Percentiles rank a stretch among this genome's conserved stretches.
Evolutionary conservation across 2,113 vertebrate genomes (phyloP).

Genomic region (Diadophis punctatus): DNA sequence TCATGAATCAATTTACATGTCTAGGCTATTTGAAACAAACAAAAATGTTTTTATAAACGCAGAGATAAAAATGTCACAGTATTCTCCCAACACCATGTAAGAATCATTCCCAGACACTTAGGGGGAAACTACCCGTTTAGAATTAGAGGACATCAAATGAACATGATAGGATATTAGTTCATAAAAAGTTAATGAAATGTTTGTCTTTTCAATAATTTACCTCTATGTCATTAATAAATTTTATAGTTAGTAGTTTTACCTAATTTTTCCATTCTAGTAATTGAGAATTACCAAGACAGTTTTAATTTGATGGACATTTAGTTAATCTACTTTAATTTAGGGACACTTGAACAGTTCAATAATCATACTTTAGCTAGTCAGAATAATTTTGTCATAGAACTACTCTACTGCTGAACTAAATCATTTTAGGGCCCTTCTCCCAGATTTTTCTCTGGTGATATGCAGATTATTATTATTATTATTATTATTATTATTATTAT

Average conservation of each 20-base stretch:
- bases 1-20: neutral
- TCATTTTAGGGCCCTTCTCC: neutral
- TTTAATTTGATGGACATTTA: neutral
- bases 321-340: neutral
- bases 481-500: neutral
- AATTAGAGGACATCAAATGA: neutral
- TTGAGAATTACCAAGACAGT: neutral
- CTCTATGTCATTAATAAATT: neutral
- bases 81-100: neutral
- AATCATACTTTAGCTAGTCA: neutral
- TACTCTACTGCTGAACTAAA: neutral
- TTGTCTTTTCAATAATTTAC: neutral
- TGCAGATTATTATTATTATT: neutral
- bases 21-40: neutral
- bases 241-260: neutral
- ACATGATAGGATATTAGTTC: neutral
- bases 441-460: neutral
- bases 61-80: neutral
- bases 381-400: neutral
- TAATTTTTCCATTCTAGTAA: neutral
- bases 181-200: neutral
- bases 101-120: neutral
- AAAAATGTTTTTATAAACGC: neutral
- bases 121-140: neutral
- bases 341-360: neutral